These are phyloP conservation scores for Melipona quadrifasciata DNA, from an alignment of 1,140 invertebrate genomes.

Conservation along the genomic window DNA sequence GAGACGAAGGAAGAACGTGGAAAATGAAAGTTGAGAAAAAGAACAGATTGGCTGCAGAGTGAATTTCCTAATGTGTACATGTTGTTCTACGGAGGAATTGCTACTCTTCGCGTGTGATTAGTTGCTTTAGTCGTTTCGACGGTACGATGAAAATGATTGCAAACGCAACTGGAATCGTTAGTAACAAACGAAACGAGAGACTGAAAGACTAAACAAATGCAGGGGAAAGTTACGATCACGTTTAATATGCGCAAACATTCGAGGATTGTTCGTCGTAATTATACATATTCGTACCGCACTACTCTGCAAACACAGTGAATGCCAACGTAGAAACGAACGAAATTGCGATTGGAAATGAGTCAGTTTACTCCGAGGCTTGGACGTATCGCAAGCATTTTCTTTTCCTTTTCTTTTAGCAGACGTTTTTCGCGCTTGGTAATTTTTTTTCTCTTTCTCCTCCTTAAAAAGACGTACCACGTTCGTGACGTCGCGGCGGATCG, in stretches of 20 bases:
- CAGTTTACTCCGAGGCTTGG: no score
- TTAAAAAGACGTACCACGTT: background rate
- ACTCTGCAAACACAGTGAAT: background rate
- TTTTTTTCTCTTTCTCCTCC: background rate
- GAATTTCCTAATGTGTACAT: constrained; percentile 18
- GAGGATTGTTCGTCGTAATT: background rate
- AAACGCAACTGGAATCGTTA: background rate
- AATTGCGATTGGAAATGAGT: background rate
- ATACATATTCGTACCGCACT: background rate
- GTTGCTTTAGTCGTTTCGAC: background rate
- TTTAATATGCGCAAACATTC: background rate
- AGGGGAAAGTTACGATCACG: background rate
- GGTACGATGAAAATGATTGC: background rate
- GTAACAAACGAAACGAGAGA: background rate
- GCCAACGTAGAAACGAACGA: background rate
- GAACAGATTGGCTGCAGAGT: background rate
- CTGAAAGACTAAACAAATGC: background rate
- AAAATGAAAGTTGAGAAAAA: background rate
- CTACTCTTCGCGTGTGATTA: no score
- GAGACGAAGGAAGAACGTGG: background rate
- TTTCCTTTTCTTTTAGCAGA: background rate
- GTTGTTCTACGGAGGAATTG: background rate
- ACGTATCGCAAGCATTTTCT: background rate
- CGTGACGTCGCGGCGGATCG: background rate
- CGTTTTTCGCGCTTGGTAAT: background rate